phyloP scores from a whole-genome alignment of 1,140 invertebrate genomes.

The Leguminivora glycinivorella region DNA sequence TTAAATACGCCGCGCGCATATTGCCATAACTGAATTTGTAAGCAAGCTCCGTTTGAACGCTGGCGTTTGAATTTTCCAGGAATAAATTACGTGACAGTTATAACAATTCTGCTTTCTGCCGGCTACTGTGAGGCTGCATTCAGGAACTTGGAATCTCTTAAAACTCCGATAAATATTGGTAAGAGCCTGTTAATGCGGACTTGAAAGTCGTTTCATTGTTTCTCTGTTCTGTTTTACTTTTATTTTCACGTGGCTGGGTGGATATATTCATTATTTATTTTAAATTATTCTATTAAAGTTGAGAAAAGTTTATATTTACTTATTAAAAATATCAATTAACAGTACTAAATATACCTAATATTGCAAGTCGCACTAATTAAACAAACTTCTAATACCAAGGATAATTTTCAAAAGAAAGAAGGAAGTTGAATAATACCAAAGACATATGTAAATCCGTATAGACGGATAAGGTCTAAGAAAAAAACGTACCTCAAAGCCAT shows the following conservation, averaged over 20 bases:
- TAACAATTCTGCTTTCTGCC: conserved; percentile 42
- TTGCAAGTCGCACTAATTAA: no score
- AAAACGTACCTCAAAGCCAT: no score
- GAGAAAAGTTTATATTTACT: no score
- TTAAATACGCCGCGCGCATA: conserved; percentile 28
- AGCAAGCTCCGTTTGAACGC: conserved; percentile 7
- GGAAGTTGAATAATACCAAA: no score
- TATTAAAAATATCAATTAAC: no score
- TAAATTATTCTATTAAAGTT: no score
- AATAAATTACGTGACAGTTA: conserved; percentile 39
- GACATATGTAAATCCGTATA: no score
- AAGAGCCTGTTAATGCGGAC: conserved; percentile 33
- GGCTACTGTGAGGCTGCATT: conserved; percentile 44
- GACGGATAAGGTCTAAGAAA: no score
- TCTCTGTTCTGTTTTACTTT: not conserved
- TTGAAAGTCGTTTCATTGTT: not conserved
- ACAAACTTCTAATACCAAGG: no score
- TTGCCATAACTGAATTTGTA: conserved; percentile 30
- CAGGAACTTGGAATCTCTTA: conserved; percentile 54
- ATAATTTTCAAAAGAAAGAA: no score
- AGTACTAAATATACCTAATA: no score
- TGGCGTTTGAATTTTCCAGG: conserved; percentile 35
- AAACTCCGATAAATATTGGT: conserved; percentile 59
- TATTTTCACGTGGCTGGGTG: not conserved
- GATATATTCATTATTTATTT: no score